Evolutionary conservation across 1,140 invertebrate genomes (phyloP), one percentile per base, ranked within the genome.

Genomic region (Temnothorax curvispinosus): DNA sequence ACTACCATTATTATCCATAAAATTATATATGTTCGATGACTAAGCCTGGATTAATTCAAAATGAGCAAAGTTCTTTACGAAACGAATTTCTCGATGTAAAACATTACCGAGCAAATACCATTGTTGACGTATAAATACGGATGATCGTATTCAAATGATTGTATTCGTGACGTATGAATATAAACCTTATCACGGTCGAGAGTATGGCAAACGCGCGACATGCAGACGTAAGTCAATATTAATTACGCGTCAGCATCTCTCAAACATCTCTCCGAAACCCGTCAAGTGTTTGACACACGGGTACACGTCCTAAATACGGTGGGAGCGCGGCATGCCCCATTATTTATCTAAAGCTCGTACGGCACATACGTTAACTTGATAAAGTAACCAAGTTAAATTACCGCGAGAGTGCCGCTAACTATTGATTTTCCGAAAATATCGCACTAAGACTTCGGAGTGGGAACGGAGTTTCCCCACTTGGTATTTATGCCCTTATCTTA

Each of bases 181-280:
- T 35, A 41, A 74, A 82, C 41, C 65, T 32, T 72, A 35, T 81
- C 35, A 32, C 38, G 69, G 38, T 21, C n/a, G 50, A 54, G 76
- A 78, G 38, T 44, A 38, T 35, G 27, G 54, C 60, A 84, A 84
- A 74, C 52, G 54, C 52, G 54, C n/a, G 54, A 74, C 74, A 82
- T 47, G 41, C 15, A 56, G 67, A 60, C 41, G 38, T 47, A 41
- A 75, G 80, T 74, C 69, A 84, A 84, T 75, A 84, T 84, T 84
- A 84, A 84, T 84, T 84, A 84, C 62, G 77, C 77, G 32, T 67
- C 50, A 69, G 41, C 54, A 75, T 84, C 44, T 60, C 54, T 84
- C 69, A 74, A 82, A 84, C 54, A 75, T 75, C 67, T 82, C 11
- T 82, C 38, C 38, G 35, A 58, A 82, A 44, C 18, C 41, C 64